Evolutionary conservation across 2,797 vertebrate genomes (phyloP).

Genomic region (Microtus obscurus): DNA sequence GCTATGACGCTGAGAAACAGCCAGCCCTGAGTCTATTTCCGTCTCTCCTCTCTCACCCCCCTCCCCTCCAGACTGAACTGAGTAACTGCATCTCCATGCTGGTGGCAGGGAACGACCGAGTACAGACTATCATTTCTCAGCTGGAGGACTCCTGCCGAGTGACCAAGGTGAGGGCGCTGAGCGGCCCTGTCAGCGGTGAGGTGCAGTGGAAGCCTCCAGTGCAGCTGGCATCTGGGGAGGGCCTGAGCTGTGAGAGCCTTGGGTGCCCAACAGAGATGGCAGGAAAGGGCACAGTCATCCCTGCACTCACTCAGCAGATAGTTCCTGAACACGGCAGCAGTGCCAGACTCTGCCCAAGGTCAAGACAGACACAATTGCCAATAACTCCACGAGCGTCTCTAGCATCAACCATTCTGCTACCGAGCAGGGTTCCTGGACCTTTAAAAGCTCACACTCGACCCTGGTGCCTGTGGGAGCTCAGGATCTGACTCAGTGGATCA

Average conservation of each 20-base stretch:
- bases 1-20: background rate
- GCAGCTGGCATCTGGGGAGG: background rate
- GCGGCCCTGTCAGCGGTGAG: background rate
- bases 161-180: conserved; percentile 89
- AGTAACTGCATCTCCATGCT: conserved; percentile 96
- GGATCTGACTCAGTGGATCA: conserved; percentile 13
- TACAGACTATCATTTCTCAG: conserved; percentile 95
- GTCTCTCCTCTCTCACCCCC: background rate
- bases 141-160: conserved; percentile 94
- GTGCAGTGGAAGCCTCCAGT: fast-evolving
- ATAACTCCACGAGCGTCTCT: background rate
- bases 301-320: background rate
- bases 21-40: conserved; percentile 63
- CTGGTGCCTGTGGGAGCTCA: background rate
- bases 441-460: background rate
- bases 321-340: background rate
- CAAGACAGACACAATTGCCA: background rate
- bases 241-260: background rate
- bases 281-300: background rate
- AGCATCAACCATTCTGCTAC: background rate
- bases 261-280: background rate
- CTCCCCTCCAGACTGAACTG: conserved; percentile 89
- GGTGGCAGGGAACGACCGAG: conserved; percentile 93
- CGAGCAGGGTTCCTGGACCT: background rate
- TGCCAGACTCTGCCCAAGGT: background rate